Conservation (phyloP, 2,797 vertebrate genomes). For the Cynodonichthys magdalenae region DNA sequence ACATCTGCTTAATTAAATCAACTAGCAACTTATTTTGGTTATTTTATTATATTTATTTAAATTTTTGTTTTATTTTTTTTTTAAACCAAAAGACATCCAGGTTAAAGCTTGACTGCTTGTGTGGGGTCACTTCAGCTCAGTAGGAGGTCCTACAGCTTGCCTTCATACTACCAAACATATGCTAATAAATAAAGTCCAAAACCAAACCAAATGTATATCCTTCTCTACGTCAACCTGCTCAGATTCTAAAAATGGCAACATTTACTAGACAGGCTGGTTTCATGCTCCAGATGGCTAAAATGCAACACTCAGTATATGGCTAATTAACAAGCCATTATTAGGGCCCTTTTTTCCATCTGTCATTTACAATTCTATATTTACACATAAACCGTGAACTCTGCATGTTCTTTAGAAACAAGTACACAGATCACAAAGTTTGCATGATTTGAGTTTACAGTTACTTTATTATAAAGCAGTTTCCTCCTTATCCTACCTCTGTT, state of each 20-base stretch:
- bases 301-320: background rate
- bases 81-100: no score
- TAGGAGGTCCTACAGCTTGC: no score
- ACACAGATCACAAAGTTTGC: background rate
- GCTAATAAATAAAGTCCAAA: no score
- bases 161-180: no score
- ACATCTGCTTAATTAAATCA: no score
- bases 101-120: no score
- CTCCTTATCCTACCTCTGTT: no score
- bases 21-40: no score
- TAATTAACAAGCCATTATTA: conserved; percentile 4
- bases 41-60: no score
- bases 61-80: no score
- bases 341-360: background rate
- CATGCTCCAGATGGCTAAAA: conserved; percentile 8
- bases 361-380: background rate
- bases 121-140: no score
- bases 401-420: background rate
- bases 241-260: background rate
- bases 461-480: background rate
- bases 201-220: no score
- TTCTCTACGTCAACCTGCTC: background rate
- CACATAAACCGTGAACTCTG: background rate
- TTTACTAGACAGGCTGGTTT: background rate
- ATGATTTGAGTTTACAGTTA: background rate